phyloP scores from a whole-genome alignment of 1,140 invertebrate species.

The Daktulosphaira vitifoliae region DNA sequence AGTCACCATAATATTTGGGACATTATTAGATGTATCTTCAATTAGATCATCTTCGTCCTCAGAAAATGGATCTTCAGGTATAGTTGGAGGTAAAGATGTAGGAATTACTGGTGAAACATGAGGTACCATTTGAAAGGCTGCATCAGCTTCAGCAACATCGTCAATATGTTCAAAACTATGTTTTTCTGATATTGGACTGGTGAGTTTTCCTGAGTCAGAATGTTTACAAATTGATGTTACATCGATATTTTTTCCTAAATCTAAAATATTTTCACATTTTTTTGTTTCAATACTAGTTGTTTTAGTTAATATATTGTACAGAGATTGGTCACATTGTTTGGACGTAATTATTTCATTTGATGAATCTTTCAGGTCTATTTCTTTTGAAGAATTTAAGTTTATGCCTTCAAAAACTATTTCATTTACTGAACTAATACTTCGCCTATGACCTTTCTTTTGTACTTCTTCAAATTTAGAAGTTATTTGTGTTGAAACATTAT shows the following conservation, averaged over 20 bases:
- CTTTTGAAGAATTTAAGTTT: background rate
- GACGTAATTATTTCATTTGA: background rate
- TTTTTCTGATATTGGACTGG: slow-evolving; percentile 1
- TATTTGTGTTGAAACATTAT: slow-evolving; percentile 36
- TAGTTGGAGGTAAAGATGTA: slow-evolving; percentile 44
- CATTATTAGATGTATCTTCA: slow-evolving; percentile 47
- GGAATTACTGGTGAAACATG: slow-evolving; percentile 44
- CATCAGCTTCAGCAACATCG: slow-evolving; percentile 48
- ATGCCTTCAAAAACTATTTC: slow-evolving; percentile 37
- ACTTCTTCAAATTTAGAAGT: slow-evolving; percentile 40
- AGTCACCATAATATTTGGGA: slow-evolving; percentile 62
- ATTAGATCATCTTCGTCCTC: slow-evolving; percentile 48
- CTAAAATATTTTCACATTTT: slow-evolving; percentile 38
- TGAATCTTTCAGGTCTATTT: background rate
- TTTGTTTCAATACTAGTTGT: too few species aligned
- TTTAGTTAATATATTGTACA: background rate
- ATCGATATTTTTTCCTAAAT: slow-evolving; percentile 38
- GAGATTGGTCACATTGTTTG: background rate
- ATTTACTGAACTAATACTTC: slow-evolving; percentile 49
- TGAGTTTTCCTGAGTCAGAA: background rate
- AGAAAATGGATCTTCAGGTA: slow-evolving; percentile 49
- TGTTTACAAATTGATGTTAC: background rate
- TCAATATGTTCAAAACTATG: slow-evolving; percentile 39
- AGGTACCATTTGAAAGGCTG: slow-evolving; percentile 45
- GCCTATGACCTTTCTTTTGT: slow-evolving; percentile 47